Evolutionary conservation across 2,888 invertebrate species (phyloP).

Genomic region (Linnaemya tessellans): DNA sequence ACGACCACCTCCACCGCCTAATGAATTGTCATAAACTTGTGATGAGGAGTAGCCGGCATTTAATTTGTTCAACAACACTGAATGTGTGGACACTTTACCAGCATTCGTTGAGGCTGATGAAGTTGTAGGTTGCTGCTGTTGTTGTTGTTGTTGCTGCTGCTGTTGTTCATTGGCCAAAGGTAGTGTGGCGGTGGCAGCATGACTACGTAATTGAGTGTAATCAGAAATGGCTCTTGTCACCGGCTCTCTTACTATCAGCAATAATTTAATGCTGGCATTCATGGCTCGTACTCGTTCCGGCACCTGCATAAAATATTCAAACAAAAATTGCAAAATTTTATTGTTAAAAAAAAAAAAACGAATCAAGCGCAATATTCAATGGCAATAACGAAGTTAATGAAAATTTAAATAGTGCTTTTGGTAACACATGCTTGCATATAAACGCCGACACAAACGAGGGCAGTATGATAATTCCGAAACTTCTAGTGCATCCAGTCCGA

Average conservation of each 20-base stretch:
- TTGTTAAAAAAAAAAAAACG: not conserved
- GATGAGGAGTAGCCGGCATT: conserved; percentile 74
- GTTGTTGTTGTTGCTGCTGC: conserved; percentile 19
- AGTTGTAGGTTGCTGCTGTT: not conserved
- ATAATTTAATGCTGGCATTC: conserved; percentile 95
- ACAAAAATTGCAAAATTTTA: conserved; percentile 23
- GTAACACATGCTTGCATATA: not conserved
- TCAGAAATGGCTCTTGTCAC: conserved; percentile 98
- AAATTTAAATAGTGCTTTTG: conserved; percentile 60
- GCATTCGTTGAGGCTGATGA: conserved; percentile 45
- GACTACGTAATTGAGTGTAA: conserved; percentile 95
- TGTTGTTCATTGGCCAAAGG: conserved; percentile 80
- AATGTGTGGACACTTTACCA: conserved; percentile 71
- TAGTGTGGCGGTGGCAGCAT: conserved; percentile 90
- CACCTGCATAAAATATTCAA: conserved; percentile 85
- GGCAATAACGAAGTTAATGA: conserved; percentile 56
- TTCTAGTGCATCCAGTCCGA: too few relatives aligned
- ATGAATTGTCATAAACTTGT: conserved; percentile 80
- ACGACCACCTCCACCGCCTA: conserved; percentile 77
- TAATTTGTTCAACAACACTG: conserved; percentile 79
- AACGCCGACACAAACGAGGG: too few relatives aligned
- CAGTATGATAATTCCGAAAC: too few relatives aligned
- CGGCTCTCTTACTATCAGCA: conserved; percentile 97
- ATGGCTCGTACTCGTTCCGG: conserved; percentile 96
- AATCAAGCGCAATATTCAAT: not conserved